These are phyloP conservation scores for Paralvinella palmiformis DNA, from an alignment of 1,140 invertebrate species.

Conservation along the genomic window DNA sequence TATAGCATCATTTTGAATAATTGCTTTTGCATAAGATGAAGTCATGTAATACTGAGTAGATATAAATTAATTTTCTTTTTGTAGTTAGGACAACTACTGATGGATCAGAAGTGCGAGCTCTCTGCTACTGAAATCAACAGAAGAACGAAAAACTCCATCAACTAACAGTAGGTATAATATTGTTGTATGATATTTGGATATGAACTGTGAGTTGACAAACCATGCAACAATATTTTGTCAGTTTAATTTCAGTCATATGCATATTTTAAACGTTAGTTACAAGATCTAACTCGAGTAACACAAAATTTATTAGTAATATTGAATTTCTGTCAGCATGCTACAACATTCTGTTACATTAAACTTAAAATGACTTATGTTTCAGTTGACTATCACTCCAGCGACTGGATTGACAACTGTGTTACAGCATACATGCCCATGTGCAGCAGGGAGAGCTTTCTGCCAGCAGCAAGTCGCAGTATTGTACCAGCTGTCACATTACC, in stretches of 20 bases:
- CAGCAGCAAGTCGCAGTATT: not conserved
- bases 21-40: not conserved
- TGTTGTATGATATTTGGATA: not conserved
- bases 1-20: not conserved
- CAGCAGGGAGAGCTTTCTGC: not conserved
- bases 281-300: too few species aligned
- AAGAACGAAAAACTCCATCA: not conserved
- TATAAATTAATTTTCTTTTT: not conserved
- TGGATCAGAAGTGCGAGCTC: not conserved
- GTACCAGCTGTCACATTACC: not conserved
- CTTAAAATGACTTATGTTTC: not conserved
- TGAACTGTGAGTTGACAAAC: not conserved
- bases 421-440: not conserved
- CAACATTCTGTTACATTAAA: not conserved
- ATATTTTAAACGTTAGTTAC: too few species aligned
- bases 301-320: constrained; percentile 1
- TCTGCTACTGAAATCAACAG: not conserved
- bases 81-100: not conserved
- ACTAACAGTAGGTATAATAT: not conserved
- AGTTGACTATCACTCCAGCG: not conserved
- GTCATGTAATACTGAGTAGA: not conserved
- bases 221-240: not conserved
- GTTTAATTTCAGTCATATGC: too few species aligned
- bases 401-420: not conserved
- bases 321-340: not conserved